Evolutionary conservation across 2,888 invertebrate species (phyloP).

Genomic region (Calameuta pallipes): DNA sequence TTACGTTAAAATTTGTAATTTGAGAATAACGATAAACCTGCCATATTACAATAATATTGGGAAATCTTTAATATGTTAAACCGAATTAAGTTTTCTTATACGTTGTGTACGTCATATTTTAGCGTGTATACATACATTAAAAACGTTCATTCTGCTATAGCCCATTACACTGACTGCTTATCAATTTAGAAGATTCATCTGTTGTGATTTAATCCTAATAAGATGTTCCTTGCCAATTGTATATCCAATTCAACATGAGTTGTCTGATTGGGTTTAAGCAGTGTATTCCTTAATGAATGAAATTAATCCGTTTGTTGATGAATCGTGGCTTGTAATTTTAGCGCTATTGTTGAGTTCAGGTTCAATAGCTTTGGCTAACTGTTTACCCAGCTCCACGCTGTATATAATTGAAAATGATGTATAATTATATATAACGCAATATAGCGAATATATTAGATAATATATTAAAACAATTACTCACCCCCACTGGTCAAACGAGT

Average conservation of each 20-base stretch:
- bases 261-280: slow-evolving; percentile 61
- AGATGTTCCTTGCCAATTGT: slow-evolving; percentile 93
- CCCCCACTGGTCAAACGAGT: slow-evolving; percentile 99
- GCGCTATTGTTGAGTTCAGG: slow-evolving; percentile 83
- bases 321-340: slow-evolving; percentile 84
- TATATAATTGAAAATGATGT: slow-evolving; percentile 26
- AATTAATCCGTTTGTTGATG: slow-evolving; percentile 97
- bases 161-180: not conserved
- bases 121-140: not conserved
- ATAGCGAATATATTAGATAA: not conserved
- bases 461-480: slow-evolving; percentile 61
- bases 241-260: slow-evolving; percentile 98
- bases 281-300: slow-evolving; percentile 87
- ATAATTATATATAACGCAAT: not conserved
- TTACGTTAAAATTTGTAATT: not conserved
- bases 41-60: not conserved
- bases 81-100: not conserved
- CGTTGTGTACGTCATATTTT: not conserved
- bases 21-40: not conserved
- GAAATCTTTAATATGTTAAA: not conserved
- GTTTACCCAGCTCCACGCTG: slow-evolving; percentile 97
- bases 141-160: not conserved
- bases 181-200: slow-evolving; percentile 35
- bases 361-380: slow-evolving; percentile 97
- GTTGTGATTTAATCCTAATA: slow-evolving; percentile 82